These are phyloP conservation scores for Drosophila demipolita DNA, from an alignment of 2,888 invertebrate genomes.

Conservation along the genomic window DNA sequence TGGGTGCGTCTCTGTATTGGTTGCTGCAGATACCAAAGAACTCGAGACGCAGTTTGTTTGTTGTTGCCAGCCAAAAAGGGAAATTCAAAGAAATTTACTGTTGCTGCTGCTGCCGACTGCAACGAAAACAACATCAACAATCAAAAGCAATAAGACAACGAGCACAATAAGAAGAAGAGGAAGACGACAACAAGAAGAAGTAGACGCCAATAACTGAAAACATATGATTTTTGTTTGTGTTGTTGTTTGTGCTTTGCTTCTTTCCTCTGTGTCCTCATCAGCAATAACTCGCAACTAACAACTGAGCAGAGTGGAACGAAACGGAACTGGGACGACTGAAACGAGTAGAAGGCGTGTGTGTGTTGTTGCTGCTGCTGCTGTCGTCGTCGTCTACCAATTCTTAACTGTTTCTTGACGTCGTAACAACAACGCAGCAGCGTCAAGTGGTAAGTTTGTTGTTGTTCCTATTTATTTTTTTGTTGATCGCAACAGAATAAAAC, in stretches of 20 bases:
- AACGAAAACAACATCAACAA: conserved; percentile 32
- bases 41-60: conserved; percentile 70
- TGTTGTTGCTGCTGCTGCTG: conserved; percentile 51
- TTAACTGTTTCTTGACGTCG: conserved; percentile 65
- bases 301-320: conserved; percentile 39
- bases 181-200: conserved; percentile 32
- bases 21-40: conserved; percentile 35
- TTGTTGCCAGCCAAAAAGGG: conserved; percentile 53
- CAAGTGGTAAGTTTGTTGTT: conserved; percentile 69
- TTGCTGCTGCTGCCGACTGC: conserved; percentile 73
- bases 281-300: conserved; percentile 33
- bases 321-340: conserved; percentile 61
- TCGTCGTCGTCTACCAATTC: conserved; percentile 39
- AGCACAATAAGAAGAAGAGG: conserved; percentile 14
- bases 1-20: conserved; percentile 39
- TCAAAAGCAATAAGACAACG: conserved; percentile 34
- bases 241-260: conserved; percentile 56
- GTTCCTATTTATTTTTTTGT: conserved; percentile 29
- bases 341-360: conserved; percentile 46
- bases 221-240: conserved; percentile 82
- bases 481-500: conserved; percentile 41
- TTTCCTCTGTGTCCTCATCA: conserved; percentile 19
- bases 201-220: conserved; percentile 69
- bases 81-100: conserved; percentile 42
- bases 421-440: conserved; percentile 67